phyloP scores from a whole-genome alignment of 2,888 invertebrate genomes.

The Cataglyphis cursor region DNA sequence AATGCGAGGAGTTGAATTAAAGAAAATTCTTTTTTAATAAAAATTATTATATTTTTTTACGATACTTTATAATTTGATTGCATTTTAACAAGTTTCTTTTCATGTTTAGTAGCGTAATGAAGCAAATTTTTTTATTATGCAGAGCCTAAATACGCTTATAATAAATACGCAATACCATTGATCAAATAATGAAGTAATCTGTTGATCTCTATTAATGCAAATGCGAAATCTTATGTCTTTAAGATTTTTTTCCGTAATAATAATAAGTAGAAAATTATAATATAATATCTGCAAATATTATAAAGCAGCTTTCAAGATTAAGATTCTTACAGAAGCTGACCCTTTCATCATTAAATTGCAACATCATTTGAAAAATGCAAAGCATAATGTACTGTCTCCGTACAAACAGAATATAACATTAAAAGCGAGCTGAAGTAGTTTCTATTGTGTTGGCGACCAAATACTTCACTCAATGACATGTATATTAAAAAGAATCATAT shows the following conservation, averaged over 20 bases:
- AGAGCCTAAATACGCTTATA: neutral
- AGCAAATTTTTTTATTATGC: neutral
- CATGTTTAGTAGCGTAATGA: neutral
- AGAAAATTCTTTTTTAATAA: neutral
- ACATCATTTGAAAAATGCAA: slow-evolving; percentile 14
- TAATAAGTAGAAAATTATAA: neutral
- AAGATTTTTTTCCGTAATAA: neutral
- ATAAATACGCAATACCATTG: neutral
- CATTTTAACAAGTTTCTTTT: slow-evolving; percentile 6
- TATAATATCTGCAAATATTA: slow-evolving; percentile 16
- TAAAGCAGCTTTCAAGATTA: slow-evolving; percentile 11
- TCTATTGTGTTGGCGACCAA: neutral
- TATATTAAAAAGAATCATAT: slow-evolving; percentile 23
- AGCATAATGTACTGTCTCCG: slow-evolving; percentile 35
- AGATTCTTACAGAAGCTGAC: slow-evolving; percentile 14
- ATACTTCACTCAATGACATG: slow-evolving; percentile 11
- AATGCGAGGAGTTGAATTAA: neutral
- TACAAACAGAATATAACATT: slow-evolving; percentile 42
- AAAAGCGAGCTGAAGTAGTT: slow-evolving; percentile 29
- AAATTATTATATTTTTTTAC: neutral
- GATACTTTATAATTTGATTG: neutral
- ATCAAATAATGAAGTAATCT: slow-evolving; percentile 11
- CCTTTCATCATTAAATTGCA: slow-evolving; percentile 34
- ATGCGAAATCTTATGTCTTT: neutral
- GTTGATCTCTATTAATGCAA: neutral